phyloP scores from a whole-genome alignment of 2,797 vertebrate genomes.

The Enteromius anoplus region DNA sequence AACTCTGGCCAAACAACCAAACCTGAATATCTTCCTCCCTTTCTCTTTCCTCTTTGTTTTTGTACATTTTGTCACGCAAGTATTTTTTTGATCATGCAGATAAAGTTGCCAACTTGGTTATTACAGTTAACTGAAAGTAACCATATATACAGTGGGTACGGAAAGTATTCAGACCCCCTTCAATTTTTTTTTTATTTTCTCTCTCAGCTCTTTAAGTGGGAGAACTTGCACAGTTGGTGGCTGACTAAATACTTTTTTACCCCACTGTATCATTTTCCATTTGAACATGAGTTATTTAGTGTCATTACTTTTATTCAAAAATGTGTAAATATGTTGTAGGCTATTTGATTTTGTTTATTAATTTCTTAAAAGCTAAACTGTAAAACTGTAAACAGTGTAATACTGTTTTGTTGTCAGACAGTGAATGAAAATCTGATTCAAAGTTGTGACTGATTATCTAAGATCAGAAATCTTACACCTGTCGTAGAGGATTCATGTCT shows the following conservation, averaged over 20 bases:
- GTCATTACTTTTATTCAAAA: not conserved
- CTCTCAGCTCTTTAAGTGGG: too few relatives aligned
- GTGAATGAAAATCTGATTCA: not conserved
- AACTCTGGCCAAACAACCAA: not conserved
- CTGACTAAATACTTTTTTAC: too few relatives aligned
- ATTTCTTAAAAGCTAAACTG: not conserved
- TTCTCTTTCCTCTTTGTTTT: not conserved
- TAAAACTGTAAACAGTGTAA: not conserved
- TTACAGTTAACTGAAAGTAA: not conserved
- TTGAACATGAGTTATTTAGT: not conserved
- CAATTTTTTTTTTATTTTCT: too few relatives aligned
- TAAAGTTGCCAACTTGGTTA: not conserved
- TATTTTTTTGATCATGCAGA: too few relatives aligned
- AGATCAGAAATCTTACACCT: not conserved
- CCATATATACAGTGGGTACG: too few relatives aligned
- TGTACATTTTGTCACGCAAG: not conserved
- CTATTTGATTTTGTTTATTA: not conserved
- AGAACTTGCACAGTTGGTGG: too few relatives aligned
- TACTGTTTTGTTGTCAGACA: not conserved
- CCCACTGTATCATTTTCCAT: not conserved
- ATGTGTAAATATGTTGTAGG: not conserved
- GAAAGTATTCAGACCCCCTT: too few relatives aligned
- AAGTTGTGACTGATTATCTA: not conserved
- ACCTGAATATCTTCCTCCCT: not conserved
- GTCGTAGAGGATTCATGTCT: not conserved